Percentiles rank a stretch among this genome's conserved stretches.
Conservation (phyloP, 2,113 vertebrate genomes). For the Osmerus eperlanus region DNA sequence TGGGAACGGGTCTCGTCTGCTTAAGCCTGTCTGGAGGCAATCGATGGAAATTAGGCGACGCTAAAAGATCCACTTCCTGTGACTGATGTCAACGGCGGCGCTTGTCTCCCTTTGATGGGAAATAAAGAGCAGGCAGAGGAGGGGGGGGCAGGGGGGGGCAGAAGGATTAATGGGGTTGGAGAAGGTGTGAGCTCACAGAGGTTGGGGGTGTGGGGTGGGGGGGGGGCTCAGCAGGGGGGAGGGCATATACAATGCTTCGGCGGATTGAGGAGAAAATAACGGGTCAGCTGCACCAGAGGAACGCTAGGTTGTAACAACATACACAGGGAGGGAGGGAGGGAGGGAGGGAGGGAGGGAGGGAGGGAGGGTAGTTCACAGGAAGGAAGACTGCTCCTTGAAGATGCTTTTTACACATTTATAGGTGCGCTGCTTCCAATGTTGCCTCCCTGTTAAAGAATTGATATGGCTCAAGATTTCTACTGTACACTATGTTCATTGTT, state of each 20-base stretch:
- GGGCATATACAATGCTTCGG: conserved; percentile 38
- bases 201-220: conserved; percentile 8
- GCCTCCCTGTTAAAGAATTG: no score
- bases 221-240: not conserved
- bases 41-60: conserved; percentile 77
- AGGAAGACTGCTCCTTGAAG: no score
- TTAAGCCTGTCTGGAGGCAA: conserved; percentile 78
- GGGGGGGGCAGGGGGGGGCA: conserved; percentile 36
- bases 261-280: conserved; percentile 40
- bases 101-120: conserved; percentile 66
- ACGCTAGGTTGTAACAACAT: conserved; percentile 20
- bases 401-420: no score
- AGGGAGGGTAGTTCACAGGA: no score
- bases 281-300: conserved; percentile 31
- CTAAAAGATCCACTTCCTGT: conserved; percentile 77
- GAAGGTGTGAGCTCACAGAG: conserved; percentile 47
- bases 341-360: conserved; percentile 28
- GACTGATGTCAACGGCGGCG: conserved; percentile 69
- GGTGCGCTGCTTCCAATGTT: no score
- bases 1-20: conserved; percentile 73
- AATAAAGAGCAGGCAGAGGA: conserved; percentile 49
- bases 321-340: conserved; percentile 17
- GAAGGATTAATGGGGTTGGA: conserved; percentile 60
- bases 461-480: no score
- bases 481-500: no score